Conservation (phyloP, 2,797 vertebrate genomes). For the Lepilemur ruficaudatus region DNA sequence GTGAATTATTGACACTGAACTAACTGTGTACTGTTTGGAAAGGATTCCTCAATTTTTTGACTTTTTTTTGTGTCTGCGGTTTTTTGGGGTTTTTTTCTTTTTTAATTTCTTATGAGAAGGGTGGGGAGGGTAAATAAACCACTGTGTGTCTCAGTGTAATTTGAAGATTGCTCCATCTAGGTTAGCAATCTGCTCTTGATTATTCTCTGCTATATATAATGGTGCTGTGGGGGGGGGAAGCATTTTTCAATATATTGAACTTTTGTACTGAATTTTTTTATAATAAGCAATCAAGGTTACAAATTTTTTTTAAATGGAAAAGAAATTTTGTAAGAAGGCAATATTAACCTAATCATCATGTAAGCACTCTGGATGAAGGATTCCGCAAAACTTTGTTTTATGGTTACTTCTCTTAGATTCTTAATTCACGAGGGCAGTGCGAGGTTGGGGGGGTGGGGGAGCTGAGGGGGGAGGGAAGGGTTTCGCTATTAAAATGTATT, state of each 20-base stretch:
- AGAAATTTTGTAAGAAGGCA: conserved; percentile 70
- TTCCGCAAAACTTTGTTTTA: conserved; percentile 61
- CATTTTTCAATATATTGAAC: conserved; percentile 75
- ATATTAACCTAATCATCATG: conserved; percentile 58
- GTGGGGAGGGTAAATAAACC: conserved; percentile 70
- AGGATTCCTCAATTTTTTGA: conserved; percentile 68
- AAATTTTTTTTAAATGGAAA: conserved; percentile 72
- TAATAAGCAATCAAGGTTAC: conserved; percentile 76
- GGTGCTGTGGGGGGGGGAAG: conserved; percentile 79
- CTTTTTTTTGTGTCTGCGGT: conserved; percentile 60
- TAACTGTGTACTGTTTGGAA: conserved; percentile 72
- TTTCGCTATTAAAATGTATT: conserved; percentile 71
- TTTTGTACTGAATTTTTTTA: conserved; percentile 81
- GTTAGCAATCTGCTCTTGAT: conserved; percentile 75
- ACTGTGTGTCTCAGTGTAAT: conserved; percentile 73
- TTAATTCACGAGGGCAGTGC: conserved; percentile 14
- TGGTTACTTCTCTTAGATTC: conserved; percentile 73
- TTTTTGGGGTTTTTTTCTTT: conserved; percentile 59
- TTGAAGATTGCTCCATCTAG: conserved; percentile 69
- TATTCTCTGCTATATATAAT: conserved; percentile 75
- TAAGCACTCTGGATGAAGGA: conserved; percentile 73
- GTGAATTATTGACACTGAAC: conserved; percentile 78
- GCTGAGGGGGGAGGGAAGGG: neutral
- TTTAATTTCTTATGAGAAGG: conserved; percentile 75
- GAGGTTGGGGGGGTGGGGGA: too few species aligned